Base-by-base conservation (phyloP, 1,140 invertebrate genomes). In the Zaprionus vittiger region DNA sequence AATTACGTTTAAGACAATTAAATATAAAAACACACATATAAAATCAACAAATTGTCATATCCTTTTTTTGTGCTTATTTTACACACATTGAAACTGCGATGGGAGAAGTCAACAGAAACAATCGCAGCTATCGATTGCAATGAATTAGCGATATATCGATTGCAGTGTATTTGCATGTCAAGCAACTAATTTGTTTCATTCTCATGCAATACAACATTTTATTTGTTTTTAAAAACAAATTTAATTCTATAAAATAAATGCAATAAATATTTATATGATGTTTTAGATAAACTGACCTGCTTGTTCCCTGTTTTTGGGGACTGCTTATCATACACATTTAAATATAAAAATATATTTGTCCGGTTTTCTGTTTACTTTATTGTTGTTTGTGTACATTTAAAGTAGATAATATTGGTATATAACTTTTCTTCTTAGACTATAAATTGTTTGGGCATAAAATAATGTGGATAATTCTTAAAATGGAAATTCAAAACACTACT, bases 1-100 rank as follows among this genome's bases (percentile, higher is more conserved):
- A 52, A 31, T 31, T 41, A 20, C 20, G 14, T 41, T 69, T 49
- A 49, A 37, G 20, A 41, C 11, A 70, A 26, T 15, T 15, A 49
- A 49, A 63, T 28, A 71, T 47, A 55, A 62, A 72, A 68, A 84
- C 81, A 81, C 72, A 64, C 63, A 84, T 61, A 77, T 56, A 77
- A 84, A 70, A 66, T 77, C 60, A 83, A 83, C 70, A 69, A 73
- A 73, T 61, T 66, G 17, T 41, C 56, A 77, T 77, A 34, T 66
- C 47, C 62, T 60, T 28, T 61, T 69, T 60, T 28, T 69, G 61
- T 67, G 61, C 47, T 61, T 61, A 61, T 66, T 52, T 73, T 61
- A 59, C 44, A 65, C 56, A 72, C 68, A 62, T 26, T 71, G 73
- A 34, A 75, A 70, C 72, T 74, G 72, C 28, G 72, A 75, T 63